Evolutionary conservation across 2,888 invertebrate genomes (phyloP).

Genomic region (Amblyjoppa fuscipennis): DNA sequence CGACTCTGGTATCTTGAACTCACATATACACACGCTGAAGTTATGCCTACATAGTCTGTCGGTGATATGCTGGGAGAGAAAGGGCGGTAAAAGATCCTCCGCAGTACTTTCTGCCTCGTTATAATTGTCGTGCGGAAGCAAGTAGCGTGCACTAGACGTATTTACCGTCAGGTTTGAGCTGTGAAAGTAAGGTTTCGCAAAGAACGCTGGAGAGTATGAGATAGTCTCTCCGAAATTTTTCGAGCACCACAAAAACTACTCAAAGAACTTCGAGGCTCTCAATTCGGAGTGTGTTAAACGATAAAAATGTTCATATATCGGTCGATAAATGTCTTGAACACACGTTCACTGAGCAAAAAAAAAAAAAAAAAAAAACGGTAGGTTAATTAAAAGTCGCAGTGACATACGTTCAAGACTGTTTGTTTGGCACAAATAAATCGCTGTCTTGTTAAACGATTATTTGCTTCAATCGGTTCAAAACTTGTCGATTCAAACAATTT

Average conservation of each 20-base stretch:
- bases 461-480: too few species aligned
- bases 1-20: conserved; percentile 11
- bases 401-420: too few species aligned
- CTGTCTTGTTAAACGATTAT: too few species aligned
- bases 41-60: conserved; percentile 17
- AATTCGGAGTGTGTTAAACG: too few species aligned
- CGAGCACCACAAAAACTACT: not conserved
- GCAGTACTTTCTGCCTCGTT: conserved; percentile 32
- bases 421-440: too few species aligned
- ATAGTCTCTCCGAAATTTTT: not conserved
- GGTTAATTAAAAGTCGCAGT: too few species aligned
- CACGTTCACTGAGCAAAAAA: not conserved
- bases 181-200: not conserved
- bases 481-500: too few species aligned
- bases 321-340: too few species aligned
- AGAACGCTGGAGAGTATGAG: not conserved
- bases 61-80: conserved; percentile 26
- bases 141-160: conserved; percentile 7
- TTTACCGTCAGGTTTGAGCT: not conserved
- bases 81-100: conserved; percentile 11
- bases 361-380: not conserved
- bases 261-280: not conserved
- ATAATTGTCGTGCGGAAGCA: conserved; percentile 41
- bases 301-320: too few species aligned
- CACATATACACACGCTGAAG: not conserved